Percentiles rank a stretch among this genome's conserved stretches.
Conservation (phyloP, 1,140 invertebrate genomes). For the Sitobion miscanthi region DNA sequence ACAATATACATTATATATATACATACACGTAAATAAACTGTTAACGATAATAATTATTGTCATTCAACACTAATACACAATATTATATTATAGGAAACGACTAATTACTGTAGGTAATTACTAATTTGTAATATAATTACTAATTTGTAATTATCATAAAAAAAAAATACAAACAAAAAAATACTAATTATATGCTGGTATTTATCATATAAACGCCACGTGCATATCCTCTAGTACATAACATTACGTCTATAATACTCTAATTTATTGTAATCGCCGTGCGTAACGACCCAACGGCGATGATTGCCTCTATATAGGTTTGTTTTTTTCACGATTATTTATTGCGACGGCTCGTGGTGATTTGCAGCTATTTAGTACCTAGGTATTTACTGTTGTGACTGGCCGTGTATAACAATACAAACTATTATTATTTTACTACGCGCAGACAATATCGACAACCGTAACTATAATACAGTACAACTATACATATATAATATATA, state of each 20-base stretch:
- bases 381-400: not conserved
- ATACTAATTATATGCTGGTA: not conserved
- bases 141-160: not conserved
- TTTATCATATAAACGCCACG: not conserved
- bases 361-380: conserved; percentile 1
- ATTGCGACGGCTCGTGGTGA: not conserved
- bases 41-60: not conserved
- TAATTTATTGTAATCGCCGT: not conserved
- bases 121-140: not conserved
- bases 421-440: conserved; percentile 6
- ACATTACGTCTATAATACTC: not conserved
- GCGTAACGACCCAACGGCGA: not conserved
- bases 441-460: not conserved
- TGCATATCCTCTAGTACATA: not conserved
- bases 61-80: not conserved
- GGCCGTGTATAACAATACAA: not conserved
- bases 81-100: not conserved
- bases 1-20: too few species aligned
- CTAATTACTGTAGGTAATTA: not conserved
- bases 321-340: conserved; percentile 11
- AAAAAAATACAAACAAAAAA: not conserved
- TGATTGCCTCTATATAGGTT: not conserved
- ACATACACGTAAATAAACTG: not conserved
- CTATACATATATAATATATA: not conserved
- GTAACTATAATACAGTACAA: not conserved